Conservation (phyloP, 2,113 vertebrate genomes). For the Cynoglossus semilaevis region DNA sequence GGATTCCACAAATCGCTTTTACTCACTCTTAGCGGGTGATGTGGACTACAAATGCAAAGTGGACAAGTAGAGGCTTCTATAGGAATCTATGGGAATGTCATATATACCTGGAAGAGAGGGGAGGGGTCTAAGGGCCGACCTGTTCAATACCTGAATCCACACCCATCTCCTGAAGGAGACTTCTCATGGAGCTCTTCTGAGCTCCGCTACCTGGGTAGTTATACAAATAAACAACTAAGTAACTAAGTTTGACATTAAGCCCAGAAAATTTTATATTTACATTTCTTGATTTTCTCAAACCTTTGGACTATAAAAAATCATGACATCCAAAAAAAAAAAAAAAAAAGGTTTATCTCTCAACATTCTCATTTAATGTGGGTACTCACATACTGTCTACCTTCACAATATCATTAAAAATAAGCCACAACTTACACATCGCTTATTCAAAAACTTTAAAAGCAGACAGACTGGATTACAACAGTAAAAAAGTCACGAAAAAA, state of each 20-base stretch:
- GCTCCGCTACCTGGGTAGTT: background rate
- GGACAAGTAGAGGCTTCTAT: slow-evolving; percentile 82
- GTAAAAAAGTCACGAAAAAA: too few relatives aligned
- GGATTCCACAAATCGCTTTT: slow-evolving; percentile 89
- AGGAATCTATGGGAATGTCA: slow-evolving; percentile 84
- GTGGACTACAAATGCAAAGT: slow-evolving; percentile 75
- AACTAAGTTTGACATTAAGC: too few relatives aligned
- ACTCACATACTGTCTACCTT: background rate
- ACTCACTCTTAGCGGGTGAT: slow-evolving; percentile 77
- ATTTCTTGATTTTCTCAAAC: too few relatives aligned
- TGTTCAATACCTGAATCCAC: slow-evolving; percentile 93
- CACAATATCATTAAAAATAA: background rate
- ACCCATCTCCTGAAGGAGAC: slow-evolving; percentile 71
- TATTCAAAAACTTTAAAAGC: too few relatives aligned
- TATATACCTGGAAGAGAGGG: slow-evolving; percentile 88
- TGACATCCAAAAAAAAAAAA: background rate
- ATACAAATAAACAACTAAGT: background rate
- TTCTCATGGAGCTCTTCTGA: slow-evolving; percentile 82
- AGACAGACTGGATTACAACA: too few relatives aligned
- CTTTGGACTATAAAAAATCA: background rate
- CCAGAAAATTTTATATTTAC: too few relatives aligned
- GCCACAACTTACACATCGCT: background rate
- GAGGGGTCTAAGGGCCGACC: slow-evolving; percentile 88
- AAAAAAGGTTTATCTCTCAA: background rate
- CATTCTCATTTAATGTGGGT: background rate